Evolutionary conservation across 2,113 vertebrate species (phyloP).

Genomic region (Argyrosomus japonicus): DNA sequence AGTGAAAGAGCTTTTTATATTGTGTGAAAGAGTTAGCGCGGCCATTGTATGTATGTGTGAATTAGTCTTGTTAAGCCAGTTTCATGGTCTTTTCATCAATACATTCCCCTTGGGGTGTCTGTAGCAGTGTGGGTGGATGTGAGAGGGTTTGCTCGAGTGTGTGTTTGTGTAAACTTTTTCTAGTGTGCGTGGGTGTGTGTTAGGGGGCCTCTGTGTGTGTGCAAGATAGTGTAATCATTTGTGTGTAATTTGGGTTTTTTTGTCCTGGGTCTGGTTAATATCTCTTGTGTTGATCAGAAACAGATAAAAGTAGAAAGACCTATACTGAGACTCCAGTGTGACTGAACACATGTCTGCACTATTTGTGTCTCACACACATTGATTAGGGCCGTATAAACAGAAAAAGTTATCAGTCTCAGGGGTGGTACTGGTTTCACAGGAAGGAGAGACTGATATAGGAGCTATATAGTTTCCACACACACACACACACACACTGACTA

Average conservation of each 20-base stretch:
- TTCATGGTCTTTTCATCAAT: conserved; percentile 71
- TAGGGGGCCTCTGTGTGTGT: conserved; percentile 20
- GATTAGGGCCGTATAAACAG: conserved; percentile 71
- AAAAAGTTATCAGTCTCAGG: conserved; percentile 69
- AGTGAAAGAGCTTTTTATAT: conserved; percentile 50
- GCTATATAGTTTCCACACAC: conserved; percentile 26
- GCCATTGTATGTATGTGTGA: conserved; percentile 43
- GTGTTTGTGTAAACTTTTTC: conserved; percentile 35
- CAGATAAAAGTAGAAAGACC: conserved; percentile 57
- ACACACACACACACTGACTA: not conserved
- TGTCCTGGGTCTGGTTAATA: conserved; percentile 62
- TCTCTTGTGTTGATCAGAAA: conserved; percentile 62
- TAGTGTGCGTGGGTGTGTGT: conserved; percentile 21
- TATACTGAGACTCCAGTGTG: conserved; percentile 29
- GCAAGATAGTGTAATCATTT: conserved; percentile 35
- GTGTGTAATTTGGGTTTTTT: conserved; percentile 37
- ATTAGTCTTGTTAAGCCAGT: conserved; percentile 62
- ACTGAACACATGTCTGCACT: not conserved
- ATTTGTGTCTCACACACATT: conserved; percentile 36
- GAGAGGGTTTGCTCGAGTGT: conserved; percentile 36
- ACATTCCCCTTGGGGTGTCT: conserved; percentile 50
- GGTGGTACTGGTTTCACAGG: conserved; percentile 56
- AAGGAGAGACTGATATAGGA: conserved; percentile 47
- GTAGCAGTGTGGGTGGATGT: conserved; percentile 45
- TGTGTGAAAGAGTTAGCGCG: conserved; percentile 23